Evolutionary conservation across 2,113 vertebrate species (phyloP).

Genomic region (Misgurnus mizolepis): DNA sequence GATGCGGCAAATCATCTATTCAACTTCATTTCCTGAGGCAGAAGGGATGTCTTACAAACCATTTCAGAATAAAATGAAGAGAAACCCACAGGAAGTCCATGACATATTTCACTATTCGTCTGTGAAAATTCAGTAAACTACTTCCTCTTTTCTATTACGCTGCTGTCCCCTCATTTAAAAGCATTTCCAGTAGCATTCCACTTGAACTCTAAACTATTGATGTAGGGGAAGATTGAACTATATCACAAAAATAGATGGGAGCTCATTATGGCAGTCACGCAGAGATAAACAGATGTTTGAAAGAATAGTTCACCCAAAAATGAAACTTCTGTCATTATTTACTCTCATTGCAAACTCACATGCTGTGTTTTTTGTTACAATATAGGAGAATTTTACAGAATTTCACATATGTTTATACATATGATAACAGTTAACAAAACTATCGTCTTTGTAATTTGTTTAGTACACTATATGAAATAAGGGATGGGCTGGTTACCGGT

Average conservation of each 20-base stretch:
- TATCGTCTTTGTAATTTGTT: too few relatives aligned
- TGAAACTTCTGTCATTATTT: too few relatives aligned
- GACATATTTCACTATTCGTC: slow-evolving; percentile 50
- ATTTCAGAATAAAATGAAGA: slow-evolving; percentile 43
- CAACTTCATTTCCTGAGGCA: slow-evolving; percentile 22
- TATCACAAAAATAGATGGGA: slow-evolving; percentile 23
- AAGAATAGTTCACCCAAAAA: too few relatives aligned
- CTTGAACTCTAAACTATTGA: slow-evolving; percentile 38
- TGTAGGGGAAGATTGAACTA: slow-evolving; percentile 13
- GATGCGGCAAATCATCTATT: not conserved
- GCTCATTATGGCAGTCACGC: slow-evolving; percentile 18
- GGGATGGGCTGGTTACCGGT: too few relatives aligned
- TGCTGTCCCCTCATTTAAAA: slow-evolving; percentile 45
- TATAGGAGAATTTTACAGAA: too few relatives aligned
- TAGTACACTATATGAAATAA: too few relatives aligned
- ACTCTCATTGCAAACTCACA: too few relatives aligned
- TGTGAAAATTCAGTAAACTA: slow-evolving; percentile 51
- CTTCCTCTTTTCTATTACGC: slow-evolving; percentile 42
- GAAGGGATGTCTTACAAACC: slow-evolving; percentile 28
- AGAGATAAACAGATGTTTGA: slow-evolving; percentile 24
- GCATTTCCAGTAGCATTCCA: slow-evolving; percentile 44
- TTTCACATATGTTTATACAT: too few relatives aligned
- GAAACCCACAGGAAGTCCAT: slow-evolving; percentile 38
- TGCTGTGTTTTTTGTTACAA: too few relatives aligned
- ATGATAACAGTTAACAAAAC: too few relatives aligned